phyloP scores from a whole-genome alignment of 2,888 invertebrate genomes.

The Drosophila tanythrix region DNA sequence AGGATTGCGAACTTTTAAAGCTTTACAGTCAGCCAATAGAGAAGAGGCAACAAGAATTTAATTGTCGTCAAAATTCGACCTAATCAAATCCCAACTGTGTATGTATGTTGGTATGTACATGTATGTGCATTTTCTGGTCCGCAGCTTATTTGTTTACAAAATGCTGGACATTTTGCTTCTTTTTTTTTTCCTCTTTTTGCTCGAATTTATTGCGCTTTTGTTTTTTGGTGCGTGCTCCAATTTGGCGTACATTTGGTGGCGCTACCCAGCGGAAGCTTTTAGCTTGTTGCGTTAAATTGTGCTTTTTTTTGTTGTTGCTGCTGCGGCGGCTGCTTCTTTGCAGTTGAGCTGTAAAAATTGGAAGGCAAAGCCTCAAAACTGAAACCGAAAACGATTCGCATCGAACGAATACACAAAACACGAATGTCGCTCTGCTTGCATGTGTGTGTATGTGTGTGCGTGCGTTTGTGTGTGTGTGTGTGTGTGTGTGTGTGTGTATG shows the following conservation, averaged over 20 bases:
- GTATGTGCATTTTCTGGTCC: neutral
- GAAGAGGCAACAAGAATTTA: constrained; percentile 13
- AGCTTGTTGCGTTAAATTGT: constrained; percentile 30
- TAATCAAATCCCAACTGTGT: constrained; percentile 21
- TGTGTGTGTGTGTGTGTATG: constrained; percentile 6
- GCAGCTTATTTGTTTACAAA: neutral
- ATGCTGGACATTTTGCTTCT: neutral
- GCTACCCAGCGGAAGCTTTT: constrained; percentile 73
- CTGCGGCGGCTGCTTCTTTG: constrained; percentile 12
- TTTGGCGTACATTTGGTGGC: constrained; percentile 51
- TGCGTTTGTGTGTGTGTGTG: neutral
- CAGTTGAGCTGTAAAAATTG: constrained; percentile 37
- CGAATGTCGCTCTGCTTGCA: constrained; percentile 20
- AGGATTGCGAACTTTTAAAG: constrained; percentile 13
- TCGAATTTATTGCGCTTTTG: neutral
- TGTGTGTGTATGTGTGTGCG: constrained; percentile 4
- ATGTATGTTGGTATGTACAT: neutral
- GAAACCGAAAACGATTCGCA: constrained; percentile 56
- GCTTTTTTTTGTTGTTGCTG: constrained; percentile 21
- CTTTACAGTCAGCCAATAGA: constrained; percentile 6
- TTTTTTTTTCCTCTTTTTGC: constrained; percentile 6
- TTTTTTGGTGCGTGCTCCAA: constrained; percentile 10
- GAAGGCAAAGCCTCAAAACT: constrained; percentile 43
- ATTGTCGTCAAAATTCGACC: constrained; percentile 17
- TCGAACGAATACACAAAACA: constrained; percentile 51